These are phyloP conservation scores for Pegoplata infirma DNA, from an alignment of 2,888 invertebrate genomes.

Conservation along the genomic window DNA sequence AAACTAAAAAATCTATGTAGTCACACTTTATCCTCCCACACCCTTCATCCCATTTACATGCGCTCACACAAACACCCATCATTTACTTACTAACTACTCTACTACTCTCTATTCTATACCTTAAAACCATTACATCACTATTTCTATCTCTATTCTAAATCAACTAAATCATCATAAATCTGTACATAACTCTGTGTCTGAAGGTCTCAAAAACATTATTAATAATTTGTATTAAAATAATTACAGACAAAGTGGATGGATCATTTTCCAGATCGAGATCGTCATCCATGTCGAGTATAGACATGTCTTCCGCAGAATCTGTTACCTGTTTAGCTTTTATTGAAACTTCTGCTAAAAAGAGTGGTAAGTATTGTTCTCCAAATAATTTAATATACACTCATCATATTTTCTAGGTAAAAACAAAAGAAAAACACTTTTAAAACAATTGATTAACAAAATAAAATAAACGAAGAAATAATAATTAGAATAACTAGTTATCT, in stretches of 20 bases:
- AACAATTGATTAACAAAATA: too few relatives aligned
- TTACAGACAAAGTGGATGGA: constrained; percentile 97
- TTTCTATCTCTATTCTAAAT: not conserved
- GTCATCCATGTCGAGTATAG: constrained; percentile 98
- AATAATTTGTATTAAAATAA: constrained; percentile 67
- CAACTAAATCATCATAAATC: constrained; percentile 5
- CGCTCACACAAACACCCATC: constrained; percentile 11
- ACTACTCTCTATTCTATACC: not conserved
- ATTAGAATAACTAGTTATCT: too few relatives aligned
- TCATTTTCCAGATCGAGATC: constrained; percentile 97
- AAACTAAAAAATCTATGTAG: constrained; percentile 5
- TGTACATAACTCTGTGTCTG: not conserved
- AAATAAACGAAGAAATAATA: too few relatives aligned
- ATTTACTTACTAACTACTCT: constrained; percentile 6
- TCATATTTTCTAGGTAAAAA: too few relatives aligned
- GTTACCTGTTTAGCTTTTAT: constrained; percentile 97
- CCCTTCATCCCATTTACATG: constrained; percentile 27
- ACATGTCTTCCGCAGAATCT: constrained; percentile 97
- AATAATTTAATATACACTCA: too few relatives aligned
- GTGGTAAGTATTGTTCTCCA: constrained; percentile 83
- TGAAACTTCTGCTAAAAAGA: constrained; percentile 96
- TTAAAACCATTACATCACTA: too few relatives aligned
- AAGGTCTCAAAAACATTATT: constrained; percentile 6
- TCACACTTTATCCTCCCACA: constrained; percentile 29
- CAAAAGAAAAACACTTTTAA: too few relatives aligned